Evolutionary conservation across 2,113 vertebrate genomes (phyloP), one percentile per base, ranked within the genome.

Genomic region (Zeus faber): DNA sequence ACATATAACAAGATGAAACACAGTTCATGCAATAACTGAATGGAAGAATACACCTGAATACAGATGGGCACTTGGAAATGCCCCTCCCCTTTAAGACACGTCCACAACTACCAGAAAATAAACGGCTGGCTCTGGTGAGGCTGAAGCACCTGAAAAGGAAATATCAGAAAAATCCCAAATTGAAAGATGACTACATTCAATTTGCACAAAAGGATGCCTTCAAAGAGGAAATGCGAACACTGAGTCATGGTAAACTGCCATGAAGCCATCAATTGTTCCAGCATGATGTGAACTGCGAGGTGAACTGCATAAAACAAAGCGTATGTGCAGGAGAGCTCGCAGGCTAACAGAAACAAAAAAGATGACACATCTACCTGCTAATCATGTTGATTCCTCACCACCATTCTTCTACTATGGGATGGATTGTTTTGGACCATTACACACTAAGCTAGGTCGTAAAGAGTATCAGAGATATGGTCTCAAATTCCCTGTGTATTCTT

Each of bases 341-440:
- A 33, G 25, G 44, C 55, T 43, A 37, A 6, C 44, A 21, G 55
- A 44, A n/a, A n/a, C n/a, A n/a, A n/a, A n/a, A n/a, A 44, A 44
- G 41, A 44, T 44, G 41, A 6, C 41, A 21, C 17, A 44, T 44
- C 41, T 44, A 9, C 41, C 41, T 7, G 41, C 5, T 9, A 2
- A 44, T n/a, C 41, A 18, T 7, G 41, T 40, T 3, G 39, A 40
- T 17, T 2, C 39, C 14, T 40, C 39, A 3, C 39, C 39, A 40
- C n/a, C n/a, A n/a, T 40, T 40, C 14, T 40, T 14, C 6, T 40
- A 40, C 39, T 40, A 14, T 40, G 39, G 39, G 16, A 40, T 40
- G 39, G 39, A 40, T 17, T 40, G 39, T 25, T 60, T 50, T 55
- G 60, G 41, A 10, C 61, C 52, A 1, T 64, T 64, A 43, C 4